Evolutionary conservation across 2,113 vertebrate genomes (phyloP).

Genomic region (Pelecanoides urinatrix): DNA sequence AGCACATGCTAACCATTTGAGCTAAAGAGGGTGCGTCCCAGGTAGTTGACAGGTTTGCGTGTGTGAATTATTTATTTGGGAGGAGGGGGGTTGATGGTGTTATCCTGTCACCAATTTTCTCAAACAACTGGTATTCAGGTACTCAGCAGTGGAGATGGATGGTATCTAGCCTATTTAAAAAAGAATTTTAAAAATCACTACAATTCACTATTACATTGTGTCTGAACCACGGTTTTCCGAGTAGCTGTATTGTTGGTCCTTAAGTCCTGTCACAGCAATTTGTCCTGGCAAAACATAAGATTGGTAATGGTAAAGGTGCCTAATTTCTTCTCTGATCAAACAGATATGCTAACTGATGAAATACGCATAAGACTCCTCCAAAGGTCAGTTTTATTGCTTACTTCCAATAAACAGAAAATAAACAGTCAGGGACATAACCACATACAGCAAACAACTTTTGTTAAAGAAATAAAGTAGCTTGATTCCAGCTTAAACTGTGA

Average conservation of each 20-base stretch:
- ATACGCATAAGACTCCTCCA: background rate
- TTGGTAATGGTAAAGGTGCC: background rate
- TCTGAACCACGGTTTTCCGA: background rate
- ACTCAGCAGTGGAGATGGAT: background rate
- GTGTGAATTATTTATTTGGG: slow-evolving; percentile 71
- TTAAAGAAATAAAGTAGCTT: background rate
- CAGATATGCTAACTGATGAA: background rate
- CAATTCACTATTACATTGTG: background rate
- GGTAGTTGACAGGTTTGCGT: slow-evolving; percentile 71
- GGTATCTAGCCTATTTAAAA: background rate
- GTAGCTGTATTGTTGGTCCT: background rate
- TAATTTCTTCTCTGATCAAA: background rate
- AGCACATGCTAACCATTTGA: slow-evolving; percentile 13
- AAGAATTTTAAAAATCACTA: background rate
- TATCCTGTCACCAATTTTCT: background rate
- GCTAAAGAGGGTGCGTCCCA: slow-evolving; percentile 43
- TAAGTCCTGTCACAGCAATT: background rate
- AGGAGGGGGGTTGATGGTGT: background rate
- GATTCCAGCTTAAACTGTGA: background rate
- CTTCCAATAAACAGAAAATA: background rate
- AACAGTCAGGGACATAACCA: background rate
- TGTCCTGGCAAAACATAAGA: background rate
- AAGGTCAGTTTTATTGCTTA: background rate
- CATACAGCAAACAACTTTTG: background rate
- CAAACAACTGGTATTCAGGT: background rate